These are phyloP conservation scores for Cheilosia impressa DNA, from an alignment of 2,888 invertebrate genomes.

Conservation along the genomic window DNA sequence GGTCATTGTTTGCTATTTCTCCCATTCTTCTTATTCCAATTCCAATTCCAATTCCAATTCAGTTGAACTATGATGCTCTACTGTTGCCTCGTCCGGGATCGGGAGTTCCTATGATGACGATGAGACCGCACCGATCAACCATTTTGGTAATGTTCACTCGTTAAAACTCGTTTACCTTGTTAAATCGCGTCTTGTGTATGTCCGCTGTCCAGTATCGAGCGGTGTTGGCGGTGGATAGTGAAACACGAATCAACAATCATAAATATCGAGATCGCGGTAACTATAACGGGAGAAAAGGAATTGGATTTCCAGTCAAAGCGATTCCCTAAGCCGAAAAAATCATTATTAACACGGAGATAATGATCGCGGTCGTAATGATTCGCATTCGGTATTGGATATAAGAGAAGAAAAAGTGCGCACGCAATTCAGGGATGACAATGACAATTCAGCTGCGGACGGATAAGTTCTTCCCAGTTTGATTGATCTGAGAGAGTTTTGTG, in stretches of 20 bases:
- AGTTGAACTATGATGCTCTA: constrained; percentile 42
- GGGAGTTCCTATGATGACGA: constrained; percentile 54
- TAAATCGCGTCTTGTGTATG: constrained; percentile 63
- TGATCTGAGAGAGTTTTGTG: constrained; percentile 38
- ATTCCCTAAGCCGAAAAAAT: constrained; percentile 44
- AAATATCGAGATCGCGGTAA: constrained; percentile 59
- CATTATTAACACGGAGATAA: constrained; percentile 57
- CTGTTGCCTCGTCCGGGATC: constrained; percentile 22
- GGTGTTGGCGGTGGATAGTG: constrained; percentile 11
- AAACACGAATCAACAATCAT: constrained; percentile 63
- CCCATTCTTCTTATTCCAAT: constrained; percentile 3
- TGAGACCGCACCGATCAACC: constrained; percentile 74
- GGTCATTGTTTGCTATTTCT: constrained; percentile 39
- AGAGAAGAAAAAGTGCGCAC: constrained; percentile 11
- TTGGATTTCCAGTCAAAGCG: constrained; percentile 53
- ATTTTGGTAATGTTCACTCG: constrained; percentile 77
- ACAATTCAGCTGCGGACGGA: constrained; percentile 10
- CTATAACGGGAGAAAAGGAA: constrained; percentile 41
- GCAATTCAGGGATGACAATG: constrained; percentile 34
- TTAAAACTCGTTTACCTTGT: constrained; percentile 77
- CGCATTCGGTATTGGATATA: constrained; percentile 8
- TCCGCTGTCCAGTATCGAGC: not conserved
- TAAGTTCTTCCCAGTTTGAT: constrained; percentile 44
- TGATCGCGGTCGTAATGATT: constrained; percentile 54
- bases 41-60: constrained; percentile 37